Percentiles rank a stretch among this genome's conserved stretches.
These are phyloP conservation scores for Rambutsinella grinnellia DNA, from an alignment of 2,888 invertebrate species.

Conservation along the genomic window DNA sequence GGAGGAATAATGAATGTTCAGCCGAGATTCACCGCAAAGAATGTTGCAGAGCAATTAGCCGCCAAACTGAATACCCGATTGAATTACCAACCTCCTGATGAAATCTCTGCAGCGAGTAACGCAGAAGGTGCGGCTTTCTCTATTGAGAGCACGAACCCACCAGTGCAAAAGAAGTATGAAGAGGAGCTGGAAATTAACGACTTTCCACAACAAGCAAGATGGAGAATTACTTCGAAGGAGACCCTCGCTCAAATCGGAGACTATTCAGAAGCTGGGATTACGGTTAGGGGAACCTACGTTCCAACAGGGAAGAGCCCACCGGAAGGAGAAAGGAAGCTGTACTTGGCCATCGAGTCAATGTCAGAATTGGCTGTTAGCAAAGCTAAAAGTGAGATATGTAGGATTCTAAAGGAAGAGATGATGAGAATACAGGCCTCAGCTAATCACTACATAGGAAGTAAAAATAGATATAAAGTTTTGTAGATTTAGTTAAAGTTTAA, in stretches of 20 bases:
- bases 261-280: slow-evolving; percentile 98
- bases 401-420: slow-evolving; percentile 97
- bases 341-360: slow-evolving; percentile 98
- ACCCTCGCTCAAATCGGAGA: slow-evolving; percentile 98
- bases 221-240: slow-evolving; percentile 95
- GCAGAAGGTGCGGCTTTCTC: slow-evolving; percentile 51
- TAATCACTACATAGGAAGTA: slow-evolving; percentile 85
- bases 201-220: slow-evolving; percentile 98
- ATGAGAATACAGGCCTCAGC: slow-evolving; percentile 89
- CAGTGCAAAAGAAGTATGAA: slow-evolving; percentile 82
- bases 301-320: slow-evolving; percentile 89
- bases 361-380: slow-evolving; percentile 96
- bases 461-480: slow-evolving; percentile 94
- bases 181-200: slow-evolving; percentile 99
- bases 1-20: slow-evolving; percentile 80
- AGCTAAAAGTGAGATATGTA: slow-evolving; percentile 96
- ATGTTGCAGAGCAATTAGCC: slow-evolving; percentile 96
- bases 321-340: slow-evolving; percentile 94
- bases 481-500: slow-evolving; percentile 71
- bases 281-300: slow-evolving; percentile 95
- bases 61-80: slow-evolving; percentile 96
- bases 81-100: slow-evolving; percentile 96
- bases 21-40: slow-evolving; percentile 85
- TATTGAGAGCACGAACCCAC: slow-evolving; percentile 63
- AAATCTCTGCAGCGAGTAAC: slow-evolving; percentile 73